A percentile compares a stretch with the other conserved stretches of the same genome.
phyloP scores from a whole-genome alignment of 2,113 vertebrate species.

The Scopus umbretta region DNA sequence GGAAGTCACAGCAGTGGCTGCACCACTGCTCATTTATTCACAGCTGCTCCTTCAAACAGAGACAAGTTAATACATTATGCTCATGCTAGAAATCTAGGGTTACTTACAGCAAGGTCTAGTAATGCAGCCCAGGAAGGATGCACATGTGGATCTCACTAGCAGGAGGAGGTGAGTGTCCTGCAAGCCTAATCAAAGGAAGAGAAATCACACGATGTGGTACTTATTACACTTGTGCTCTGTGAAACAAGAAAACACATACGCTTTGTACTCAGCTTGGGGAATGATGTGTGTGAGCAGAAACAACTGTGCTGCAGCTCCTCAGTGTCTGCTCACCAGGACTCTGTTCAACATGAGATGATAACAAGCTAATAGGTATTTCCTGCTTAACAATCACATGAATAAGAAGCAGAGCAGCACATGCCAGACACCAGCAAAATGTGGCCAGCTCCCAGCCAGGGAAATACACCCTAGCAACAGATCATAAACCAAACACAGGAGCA shows the following conservation, averaged over 20 bases:
- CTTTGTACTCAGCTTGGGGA: neutral
- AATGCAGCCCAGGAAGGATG: neutral
- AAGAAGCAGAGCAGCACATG: conserved; percentile 37
- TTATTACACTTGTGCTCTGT: neutral
- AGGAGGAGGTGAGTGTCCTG: neutral
- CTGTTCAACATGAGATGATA: conserved; percentile 31
- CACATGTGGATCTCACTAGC: neutral
- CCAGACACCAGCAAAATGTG: conserved; percentile 24
- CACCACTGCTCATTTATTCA: neutral
- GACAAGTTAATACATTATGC: neutral
- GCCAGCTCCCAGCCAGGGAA: conserved; percentile 5
- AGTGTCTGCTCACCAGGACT: conserved; percentile 6
- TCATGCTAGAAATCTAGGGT: neutral
- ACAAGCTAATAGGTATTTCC: conserved; percentile 61
- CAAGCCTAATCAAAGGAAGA: neutral
- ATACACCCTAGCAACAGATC: conserved; percentile 30
- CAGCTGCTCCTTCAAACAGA: neutral
- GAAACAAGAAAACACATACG: neutral
- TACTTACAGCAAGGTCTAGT: neutral
- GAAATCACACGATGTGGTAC: neutral
- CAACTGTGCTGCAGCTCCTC: conserved; percentile 18
- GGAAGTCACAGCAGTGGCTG: neutral
- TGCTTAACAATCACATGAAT: conserved; percentile 25
- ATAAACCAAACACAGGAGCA: conserved; percentile 9
- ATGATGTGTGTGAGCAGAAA: conserved; percentile 33